Evolutionary conservation across 2,797 vertebrate species (phyloP), one percentile per base, ranked within the genome.

Genomic region (Smutsia temminckii): DNA sequence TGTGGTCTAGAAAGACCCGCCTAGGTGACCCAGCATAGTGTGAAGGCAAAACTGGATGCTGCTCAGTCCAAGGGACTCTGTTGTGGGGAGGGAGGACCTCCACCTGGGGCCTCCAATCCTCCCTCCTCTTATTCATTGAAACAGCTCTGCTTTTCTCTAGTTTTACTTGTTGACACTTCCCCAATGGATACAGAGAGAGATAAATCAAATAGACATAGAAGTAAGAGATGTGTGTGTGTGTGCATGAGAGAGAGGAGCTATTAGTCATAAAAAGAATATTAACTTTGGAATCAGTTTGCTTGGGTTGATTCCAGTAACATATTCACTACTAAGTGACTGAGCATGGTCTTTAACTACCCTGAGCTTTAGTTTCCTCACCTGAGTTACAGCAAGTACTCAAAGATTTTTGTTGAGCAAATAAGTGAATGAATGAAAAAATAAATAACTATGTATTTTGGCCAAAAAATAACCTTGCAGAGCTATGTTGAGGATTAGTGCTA

Each of bases 331-430:
- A 66, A 37, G 17, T 81, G 51, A 59, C 25, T 61, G 8, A 21
- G 5, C 21, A n/a, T 53, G 34, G 4, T 40, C 34, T 85, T 89
- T 69, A 92, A 75, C 29, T 42, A 86, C 49, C 63, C 4, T 80
- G 71, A 87, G 27, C 16, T 77, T 77, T 53, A 21, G 16, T 93
- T 86, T 95, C 14, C 69, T 89, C 53, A 49, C 3, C 13, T 78
- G 37, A 85, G 21, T 32, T 79, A 25, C 16, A 85, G 16, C 4
- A 57, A 17, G 8, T 85, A 37, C 18, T 84, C 85, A 88, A 42
- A 85, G 32, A 69, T 34, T 80, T 94, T 85, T 78, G 16, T 61
- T 93, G 66, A 81, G 34, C 27, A 74, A 94, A 46, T 80, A 69
- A 71, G 21, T 85, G 21, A 81, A 84, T 69, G 25, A 88, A 90